These are phyloP conservation scores for Aptenodytes patagonicus DNA, from an alignment of 2,113 vertebrate species.

Conservation along the genomic window DNA sequence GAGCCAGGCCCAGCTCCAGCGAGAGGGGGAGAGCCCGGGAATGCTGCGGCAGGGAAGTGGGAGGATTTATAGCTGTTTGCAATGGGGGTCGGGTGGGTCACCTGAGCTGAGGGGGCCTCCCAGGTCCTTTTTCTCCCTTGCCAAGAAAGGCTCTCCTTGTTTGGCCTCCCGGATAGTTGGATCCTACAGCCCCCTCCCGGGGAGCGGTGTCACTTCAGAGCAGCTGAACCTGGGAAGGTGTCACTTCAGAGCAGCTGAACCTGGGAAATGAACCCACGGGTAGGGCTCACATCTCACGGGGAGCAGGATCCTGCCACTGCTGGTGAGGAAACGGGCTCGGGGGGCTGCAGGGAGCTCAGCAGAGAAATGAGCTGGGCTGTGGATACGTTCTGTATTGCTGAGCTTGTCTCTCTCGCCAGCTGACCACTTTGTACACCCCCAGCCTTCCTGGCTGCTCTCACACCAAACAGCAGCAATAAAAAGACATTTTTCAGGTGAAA, in stretches of 20 bases:
- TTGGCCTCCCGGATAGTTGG: not conserved
- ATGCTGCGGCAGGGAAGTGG: not conserved
- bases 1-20: not conserved
- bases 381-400: not conserved
- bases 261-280: not conserved
- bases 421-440: not conserved
- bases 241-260: not conserved
- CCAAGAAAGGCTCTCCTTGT: slow-evolving; percentile 6
- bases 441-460: not conserved
- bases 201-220: not conserved
- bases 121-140: not conserved
- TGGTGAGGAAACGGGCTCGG: accelerated
- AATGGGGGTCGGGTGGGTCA: not conserved
- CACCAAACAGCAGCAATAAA: not conserved
- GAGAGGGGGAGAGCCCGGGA: not conserved
- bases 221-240: not conserved
- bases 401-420: not conserved
- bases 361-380: not conserved
- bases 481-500: not conserved
- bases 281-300: accelerated
- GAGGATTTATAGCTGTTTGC: slow-evolving; percentile 32
- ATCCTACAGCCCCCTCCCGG: not conserved
- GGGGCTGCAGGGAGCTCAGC: not conserved
- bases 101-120: not conserved
- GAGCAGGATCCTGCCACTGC: not conserved